A percentile compares a stretch with the other conserved stretches of the same genome.
These are phyloP conservation scores for Cephalotes varians DNA, from an alignment of 2,888 invertebrate species.

Conservation along the genomic window DNA sequence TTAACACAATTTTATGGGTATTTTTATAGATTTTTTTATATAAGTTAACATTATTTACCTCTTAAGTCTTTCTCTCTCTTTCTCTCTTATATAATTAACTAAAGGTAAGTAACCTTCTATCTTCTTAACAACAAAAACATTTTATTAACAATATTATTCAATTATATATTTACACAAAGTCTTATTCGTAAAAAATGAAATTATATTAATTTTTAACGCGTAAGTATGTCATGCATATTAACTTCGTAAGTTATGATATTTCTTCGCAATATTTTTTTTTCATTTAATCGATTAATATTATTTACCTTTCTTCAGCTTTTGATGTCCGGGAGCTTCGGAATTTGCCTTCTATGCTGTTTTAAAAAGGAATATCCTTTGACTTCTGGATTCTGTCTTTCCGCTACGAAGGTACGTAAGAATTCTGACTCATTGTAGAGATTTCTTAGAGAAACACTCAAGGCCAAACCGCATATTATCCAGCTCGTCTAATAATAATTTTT, in stretches of 20 bases:
- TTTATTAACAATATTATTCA: background rate
- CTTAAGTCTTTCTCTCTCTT: too few relatives aligned
- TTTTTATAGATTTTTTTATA: background rate
- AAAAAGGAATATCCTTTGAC: slow-evolving; percentile 81
- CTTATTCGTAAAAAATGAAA: background rate
- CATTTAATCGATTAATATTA: slow-evolving; percentile 2
- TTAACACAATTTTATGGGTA: background rate
- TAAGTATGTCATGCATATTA: slow-evolving; percentile 9
- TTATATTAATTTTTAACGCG: background rate
- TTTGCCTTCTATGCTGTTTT: slow-evolving; percentile 82
- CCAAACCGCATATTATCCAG: background rate
- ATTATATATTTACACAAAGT: background rate
- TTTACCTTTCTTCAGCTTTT: slow-evolving; percentile 73
- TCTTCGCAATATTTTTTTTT: background rate
- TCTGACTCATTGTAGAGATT: slow-evolving; percentile 18
- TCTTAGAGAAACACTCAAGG: slow-evolving; percentile 11
- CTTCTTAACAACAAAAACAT: background rate
- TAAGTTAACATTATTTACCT: background rate
- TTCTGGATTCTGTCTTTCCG: slow-evolving; percentile 79
- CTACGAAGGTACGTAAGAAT: slow-evolving; percentile 76
- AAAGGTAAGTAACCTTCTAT: slow-evolving; percentile 10
- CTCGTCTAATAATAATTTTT: slow-evolving; percentile 13
- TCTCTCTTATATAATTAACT: too few relatives aligned
- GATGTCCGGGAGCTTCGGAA: slow-evolving; percentile 82
- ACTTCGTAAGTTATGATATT: background rate